These are phyloP conservation scores for Sphenopsis melanotis DNA, from an alignment of 2,797 vertebrate species.

Conservation along the genomic window DNA sequence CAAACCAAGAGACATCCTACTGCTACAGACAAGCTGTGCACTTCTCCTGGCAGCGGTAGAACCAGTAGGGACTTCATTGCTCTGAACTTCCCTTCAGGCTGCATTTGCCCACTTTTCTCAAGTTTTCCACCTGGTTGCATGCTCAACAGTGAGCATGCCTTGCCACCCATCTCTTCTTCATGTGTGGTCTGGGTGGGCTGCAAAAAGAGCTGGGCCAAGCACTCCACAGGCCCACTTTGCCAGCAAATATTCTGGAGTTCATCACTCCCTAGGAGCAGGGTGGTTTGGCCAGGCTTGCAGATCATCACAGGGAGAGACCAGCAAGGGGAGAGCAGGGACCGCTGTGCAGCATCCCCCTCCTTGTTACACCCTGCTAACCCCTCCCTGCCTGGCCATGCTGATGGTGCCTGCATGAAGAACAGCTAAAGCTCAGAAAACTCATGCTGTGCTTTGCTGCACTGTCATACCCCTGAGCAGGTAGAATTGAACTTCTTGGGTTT, in stretches of 20 bases:
- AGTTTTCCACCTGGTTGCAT: not conserved
- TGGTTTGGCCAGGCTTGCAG: not conserved
- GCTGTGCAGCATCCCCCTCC: not conserved
- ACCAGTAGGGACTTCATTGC: not conserved
- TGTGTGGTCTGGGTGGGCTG: not conserved
- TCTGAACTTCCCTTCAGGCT: not conserved
- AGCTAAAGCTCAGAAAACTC: not conserved
- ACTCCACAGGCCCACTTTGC: not conserved
- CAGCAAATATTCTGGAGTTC: not conserved
- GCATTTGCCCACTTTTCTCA: not conserved
- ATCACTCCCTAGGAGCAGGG: not conserved
- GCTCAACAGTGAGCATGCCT: not conserved
- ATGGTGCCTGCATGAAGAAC: not conserved
- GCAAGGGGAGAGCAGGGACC: not conserved
- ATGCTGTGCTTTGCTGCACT: not conserved
- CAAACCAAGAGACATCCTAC: not conserved
- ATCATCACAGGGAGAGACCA: not conserved
- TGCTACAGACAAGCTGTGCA: not conserved
- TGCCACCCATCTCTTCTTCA: not conserved
- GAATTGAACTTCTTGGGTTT: not conserved
- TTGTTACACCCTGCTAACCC: rapidly evolving
- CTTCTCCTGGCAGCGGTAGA: not conserved
- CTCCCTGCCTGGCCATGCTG: not conserved
- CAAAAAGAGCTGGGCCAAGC: not conserved
- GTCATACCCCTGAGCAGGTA: not conserved